These are phyloP conservation scores for Cephus runcator DNA, from an alignment of 2,888 invertebrate genomes.

Conservation along the genomic window DNA sequence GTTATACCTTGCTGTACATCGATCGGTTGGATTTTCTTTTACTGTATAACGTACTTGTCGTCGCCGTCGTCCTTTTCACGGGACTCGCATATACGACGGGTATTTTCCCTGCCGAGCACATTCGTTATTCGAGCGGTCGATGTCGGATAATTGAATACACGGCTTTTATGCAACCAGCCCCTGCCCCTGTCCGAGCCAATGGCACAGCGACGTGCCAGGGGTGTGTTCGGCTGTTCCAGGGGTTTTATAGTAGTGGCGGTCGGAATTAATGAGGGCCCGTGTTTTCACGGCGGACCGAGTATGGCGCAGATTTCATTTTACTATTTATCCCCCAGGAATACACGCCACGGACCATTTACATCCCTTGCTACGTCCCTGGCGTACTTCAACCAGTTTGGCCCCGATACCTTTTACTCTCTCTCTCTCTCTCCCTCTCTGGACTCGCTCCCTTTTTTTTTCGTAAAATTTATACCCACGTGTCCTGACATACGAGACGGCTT, in stretches of 20 bases:
- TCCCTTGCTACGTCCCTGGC: not conserved
- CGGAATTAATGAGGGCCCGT: slow-evolving; percentile 54
- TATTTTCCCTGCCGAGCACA: slow-evolving; percentile 52
- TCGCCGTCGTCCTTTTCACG: not conserved
- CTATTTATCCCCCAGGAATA: slow-evolving; percentile 49
- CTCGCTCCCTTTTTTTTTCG: not conserved
- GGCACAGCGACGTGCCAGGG: not conserved
- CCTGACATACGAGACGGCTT: not conserved
- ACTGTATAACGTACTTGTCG: not conserved
- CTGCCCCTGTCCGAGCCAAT: not conserved
- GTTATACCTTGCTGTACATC: not conserved
- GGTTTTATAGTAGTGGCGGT: slow-evolving; percentile 48
- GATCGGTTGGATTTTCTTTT: not conserved
- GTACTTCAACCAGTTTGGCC: not conserved
- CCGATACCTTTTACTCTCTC: not conserved
- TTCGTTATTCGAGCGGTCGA: slow-evolving; percentile 54
- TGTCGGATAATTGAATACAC: slow-evolving; percentile 55
- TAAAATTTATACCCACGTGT: not conserved
- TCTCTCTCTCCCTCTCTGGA: not conserved
- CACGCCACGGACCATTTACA: slow-evolving; percentile 32
- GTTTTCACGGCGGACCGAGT: slow-evolving; percentile 48
- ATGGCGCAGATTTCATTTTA: slow-evolving; percentile 54
- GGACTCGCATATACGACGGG: slow-evolving; percentile 11
- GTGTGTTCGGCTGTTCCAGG: slow-evolving; percentile 42
- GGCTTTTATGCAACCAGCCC: slow-evolving; percentile 38